A percentile compares a stretch with the other conserved stretches of the same genome.
Evolutionary conservation across 1,140 invertebrate species (phyloP).

Genomic region (Rhyacophila brunnea): DNA sequence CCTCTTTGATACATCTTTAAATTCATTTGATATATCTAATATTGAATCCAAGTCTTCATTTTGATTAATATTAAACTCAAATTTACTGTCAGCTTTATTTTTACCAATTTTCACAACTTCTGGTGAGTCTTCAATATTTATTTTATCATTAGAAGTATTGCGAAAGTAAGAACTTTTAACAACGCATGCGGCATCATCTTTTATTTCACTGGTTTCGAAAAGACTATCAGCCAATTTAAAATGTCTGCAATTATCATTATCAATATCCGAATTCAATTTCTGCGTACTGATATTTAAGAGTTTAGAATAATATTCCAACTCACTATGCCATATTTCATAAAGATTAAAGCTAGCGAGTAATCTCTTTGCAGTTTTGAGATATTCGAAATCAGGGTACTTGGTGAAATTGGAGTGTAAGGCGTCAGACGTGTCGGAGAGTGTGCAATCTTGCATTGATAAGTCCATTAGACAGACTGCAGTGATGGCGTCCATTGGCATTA

Average conservation of each 20-base stretch:
- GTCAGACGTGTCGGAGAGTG: conserved; percentile 44
- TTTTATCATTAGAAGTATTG: conserved; percentile 31
- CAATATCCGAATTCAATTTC: conserved; percentile 37
- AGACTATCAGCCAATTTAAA: conserved; percentile 3
- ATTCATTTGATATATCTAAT: conserved; percentile 7
- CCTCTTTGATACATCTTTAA: background rate
- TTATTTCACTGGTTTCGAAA: conserved; percentile 36
- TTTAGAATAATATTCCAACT: conserved; percentile 47
- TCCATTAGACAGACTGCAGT: conserved; percentile 49
- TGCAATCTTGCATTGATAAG: conserved; percentile 52
- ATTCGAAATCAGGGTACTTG: conserved; percentile 48
- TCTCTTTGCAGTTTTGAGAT: conserved; percentile 46
- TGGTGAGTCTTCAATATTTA: conserved; percentile 6
- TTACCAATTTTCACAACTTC: conserved; percentile 8
- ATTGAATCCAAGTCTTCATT: conserved; percentile 21
- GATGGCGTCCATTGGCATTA: conserved; percentile 49
- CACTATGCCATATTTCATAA: conserved; percentile 45
- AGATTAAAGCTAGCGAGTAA: conserved; percentile 43
- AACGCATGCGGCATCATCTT: conserved; percentile 32
- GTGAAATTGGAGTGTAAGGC: conserved; percentile 49
- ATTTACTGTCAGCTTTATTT: conserved; percentile 6
- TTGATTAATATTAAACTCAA: conserved; percentile 9
- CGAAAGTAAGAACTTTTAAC: conserved; percentile 37
- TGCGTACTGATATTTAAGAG: conserved; percentile 46
- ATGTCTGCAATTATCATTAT: conserved; percentile 17